Evolutionary conservation across 2,888 invertebrate species (phyloP), one percentile per base, ranked within the genome.

Genomic region (Stenotaenia linearis): DNA sequence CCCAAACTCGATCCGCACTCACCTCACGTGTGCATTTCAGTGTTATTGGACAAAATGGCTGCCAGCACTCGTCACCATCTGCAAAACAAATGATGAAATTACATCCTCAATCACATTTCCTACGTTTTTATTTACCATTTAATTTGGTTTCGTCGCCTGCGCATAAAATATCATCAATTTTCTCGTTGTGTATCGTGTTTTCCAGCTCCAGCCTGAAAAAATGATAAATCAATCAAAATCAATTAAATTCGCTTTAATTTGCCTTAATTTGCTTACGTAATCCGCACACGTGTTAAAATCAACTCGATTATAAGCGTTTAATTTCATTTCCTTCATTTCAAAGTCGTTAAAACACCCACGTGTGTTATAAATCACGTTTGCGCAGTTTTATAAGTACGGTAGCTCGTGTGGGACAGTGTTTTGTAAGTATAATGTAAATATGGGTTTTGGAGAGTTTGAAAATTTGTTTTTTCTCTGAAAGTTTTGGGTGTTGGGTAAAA

Each of bases 21-120:
- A 93, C 93, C 90, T 96, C 96, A 88, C 92, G 91, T 83, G 95
- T 95, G 86, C 93, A 94, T 88, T 95, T 94, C 84, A 95, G 91
- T 81, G 95, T 95, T 85, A 96, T 95, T 88, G 94, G 95, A 89
- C 95, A 96, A 88, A 95, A 93, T 82, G 96, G 96, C 84, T 93
- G 93, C 84, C 91, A 89, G 84, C 88, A 76, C 7, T 77, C 45
- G 25, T 40, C 77, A 10, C 45, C 45, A 77, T 45, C 77, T 77
- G 77, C 1, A 77, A 77, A 21, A 18, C 5, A 45, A 18, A 21
- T 7, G 7, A 18, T 3, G 1, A 50, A 50, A 50, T 15, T 40
- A 15, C 0, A 40, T 15, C 12, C n/a, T 37, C 12, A 35, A 4
- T 6, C 9, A 35, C 9, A 40, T 12, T 12, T 9, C 12, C 2